Percentiles rank a stretch among this genome's conserved stretches.
Evolutionary conservation across 2,113 vertebrate genomes (phyloP).

Genomic region (Myocastor coypus): DNA sequence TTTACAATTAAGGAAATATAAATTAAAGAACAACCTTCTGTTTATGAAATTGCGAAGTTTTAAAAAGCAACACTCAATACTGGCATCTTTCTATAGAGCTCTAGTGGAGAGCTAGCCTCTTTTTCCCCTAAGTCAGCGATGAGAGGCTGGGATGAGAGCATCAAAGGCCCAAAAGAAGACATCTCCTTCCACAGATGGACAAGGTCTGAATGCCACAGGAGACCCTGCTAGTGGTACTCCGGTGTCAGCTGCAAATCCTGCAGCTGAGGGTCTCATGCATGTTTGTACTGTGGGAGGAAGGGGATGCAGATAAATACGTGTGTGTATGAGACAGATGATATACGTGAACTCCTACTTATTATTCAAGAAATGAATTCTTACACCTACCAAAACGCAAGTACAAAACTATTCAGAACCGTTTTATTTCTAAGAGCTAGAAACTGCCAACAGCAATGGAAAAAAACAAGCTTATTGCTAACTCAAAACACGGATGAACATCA

Average conservation of each 20-base stretch:
- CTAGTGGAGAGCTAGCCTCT: not conserved
- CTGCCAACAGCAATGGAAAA: slow-evolving; percentile 42
- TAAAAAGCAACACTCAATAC: slow-evolving; percentile 22
- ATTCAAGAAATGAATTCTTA: slow-evolving; percentile 46
- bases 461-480: slow-evolving; percentile 6
- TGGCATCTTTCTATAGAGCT: slow-evolving; percentile 47
- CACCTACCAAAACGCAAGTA: slow-evolving; percentile 24
- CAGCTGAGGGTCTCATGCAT: not conserved
- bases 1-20: slow-evolving; percentile 60
- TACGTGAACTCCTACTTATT: slow-evolving; percentile 1
- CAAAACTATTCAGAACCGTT: slow-evolving; percentile 18
- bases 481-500: slow-evolving; percentile 8
- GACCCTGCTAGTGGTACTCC: not conserved
- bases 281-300: no score
- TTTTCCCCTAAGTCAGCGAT: not conserved
- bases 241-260: not conserved
- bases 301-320: not conserved
- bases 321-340: not conserved
- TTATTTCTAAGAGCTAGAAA: slow-evolving; percentile 59
- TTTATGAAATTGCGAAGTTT: slow-evolving; percentile 24
- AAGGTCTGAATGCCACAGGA: not conserved
- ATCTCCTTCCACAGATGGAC: not conserved
- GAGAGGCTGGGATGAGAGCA: not conserved
- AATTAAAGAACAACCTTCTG: slow-evolving; percentile 50
- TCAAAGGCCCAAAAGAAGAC: not conserved